Conservation (phyloP, 2,797 vertebrate species). For the Sylvia borin region DNA sequence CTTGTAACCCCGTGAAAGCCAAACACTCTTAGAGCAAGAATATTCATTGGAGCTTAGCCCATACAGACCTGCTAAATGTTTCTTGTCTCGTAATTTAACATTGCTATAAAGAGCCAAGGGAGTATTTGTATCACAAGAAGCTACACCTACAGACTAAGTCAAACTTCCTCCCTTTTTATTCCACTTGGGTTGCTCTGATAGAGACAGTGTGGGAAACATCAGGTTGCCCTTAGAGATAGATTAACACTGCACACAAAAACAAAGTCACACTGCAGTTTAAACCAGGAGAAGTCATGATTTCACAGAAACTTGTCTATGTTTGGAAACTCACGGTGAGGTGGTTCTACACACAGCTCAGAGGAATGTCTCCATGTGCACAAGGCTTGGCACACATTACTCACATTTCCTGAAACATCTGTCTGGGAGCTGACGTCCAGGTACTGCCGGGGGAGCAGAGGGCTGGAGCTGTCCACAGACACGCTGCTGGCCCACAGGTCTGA, state of each 20-base stretch:
- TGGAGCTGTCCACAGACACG: constrained; percentile 83
- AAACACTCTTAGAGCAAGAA: neutral
- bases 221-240: neutral
- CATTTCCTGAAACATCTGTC: constrained; percentile 90
- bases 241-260: neutral
- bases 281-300: neutral
- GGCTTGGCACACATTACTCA: constrained; percentile 68
- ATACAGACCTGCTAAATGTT: neutral
- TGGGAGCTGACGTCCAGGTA: constrained; percentile 93
- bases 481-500: constrained; percentile 91
- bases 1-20: neutral
- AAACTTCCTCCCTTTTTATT: neutral
- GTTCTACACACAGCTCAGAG: neutral
- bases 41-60: neutral
- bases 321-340: neutral
- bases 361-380: neutral
- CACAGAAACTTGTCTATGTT: neutral
- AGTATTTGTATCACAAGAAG: neutral
- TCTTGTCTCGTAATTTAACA: neutral
- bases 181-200: neutral
- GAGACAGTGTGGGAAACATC: neutral
- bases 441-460: constrained; percentile 81
- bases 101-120: neutral
- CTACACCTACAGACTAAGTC: neutral
- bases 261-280: neutral